Conservation (phyloP, 2,888 invertebrate genomes). For the Baccha elongata region DNA sequence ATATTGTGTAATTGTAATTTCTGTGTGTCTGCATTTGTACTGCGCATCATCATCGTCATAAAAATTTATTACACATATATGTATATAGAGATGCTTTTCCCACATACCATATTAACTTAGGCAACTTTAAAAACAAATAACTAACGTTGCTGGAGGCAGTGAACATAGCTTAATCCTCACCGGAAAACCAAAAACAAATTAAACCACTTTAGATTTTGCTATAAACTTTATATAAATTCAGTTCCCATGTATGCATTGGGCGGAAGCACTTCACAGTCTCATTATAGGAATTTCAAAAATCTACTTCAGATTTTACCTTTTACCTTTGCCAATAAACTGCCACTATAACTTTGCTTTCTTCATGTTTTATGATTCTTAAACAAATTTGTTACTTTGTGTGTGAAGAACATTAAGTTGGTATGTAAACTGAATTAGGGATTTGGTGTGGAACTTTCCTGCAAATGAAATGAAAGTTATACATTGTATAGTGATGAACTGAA, state of each 20-base stretch:
- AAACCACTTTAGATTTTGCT: too few species aligned
- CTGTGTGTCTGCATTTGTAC: too few species aligned
- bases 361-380: background rate
- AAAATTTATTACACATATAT: too few species aligned
- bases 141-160: too few species aligned
- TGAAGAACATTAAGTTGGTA: background rate
- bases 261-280: conserved; percentile 4
- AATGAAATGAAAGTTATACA: conserved; percentile 10
- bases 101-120: too few species aligned
- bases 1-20: too few species aligned
- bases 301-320: background rate
- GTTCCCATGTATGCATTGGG: background rate
- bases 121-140: too few species aligned
- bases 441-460: background rate
- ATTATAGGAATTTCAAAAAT: conserved; percentile 13
- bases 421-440: conserved; percentile 13
- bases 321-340: background rate
- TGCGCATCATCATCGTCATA: too few species aligned
- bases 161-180: too few species aligned
- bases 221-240: background rate
- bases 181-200: too few species aligned
- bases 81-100: too few species aligned
- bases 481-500: conserved; percentile 9
- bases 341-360: conserved; percentile 1
- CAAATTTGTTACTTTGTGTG: background rate